Base-by-base conservation (phyloP, 2,888 invertebrate species). In the Rhagium mordax region DNA sequence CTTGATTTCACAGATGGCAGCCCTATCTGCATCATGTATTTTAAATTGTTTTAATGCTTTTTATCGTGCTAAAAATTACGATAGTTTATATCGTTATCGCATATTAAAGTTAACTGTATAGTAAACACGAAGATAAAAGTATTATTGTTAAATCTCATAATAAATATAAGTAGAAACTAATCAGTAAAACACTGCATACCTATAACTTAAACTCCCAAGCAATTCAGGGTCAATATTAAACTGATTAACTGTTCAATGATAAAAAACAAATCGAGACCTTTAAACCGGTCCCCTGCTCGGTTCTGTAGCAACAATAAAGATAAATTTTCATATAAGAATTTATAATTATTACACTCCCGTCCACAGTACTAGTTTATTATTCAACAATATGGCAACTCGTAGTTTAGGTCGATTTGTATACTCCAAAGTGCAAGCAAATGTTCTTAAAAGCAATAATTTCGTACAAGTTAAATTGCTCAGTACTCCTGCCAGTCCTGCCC, bases 391-490 rank as follows among this genome's bases (percentile, higher is more conserved):
- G 75, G 73, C 75, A 62, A 48, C 66, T 20, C 55, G 72, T 15
- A 60, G 71, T 10, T 7, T 75, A 6, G 59, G 68, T 7, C 68
- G 62, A 18, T 41, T 75, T 15, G n/a, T 75, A 24, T 70, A 65
- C n/a, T 71, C 66, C 2, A 75, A 75, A 67, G 29, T 65, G 18
- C 29, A 51, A 4, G 24, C 51, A 6, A 65, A 51, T 20, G 27
- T 29, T 29, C 5, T 78, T 18, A 77, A 77, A 72, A 76, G 72
- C 29, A 65, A 61, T 20, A 60, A 24, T 24, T 70, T 65, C 15
- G 7, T 48, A 13, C 74, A 78, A 65, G 75, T 79, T 64, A 78
- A 79, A 74, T 74, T 79, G 69, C 74, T 76, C 61, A 79, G 79
- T 47, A 75, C 70, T 18, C 59, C 59, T 10, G 59, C 16, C 6